Base-by-base conservation (phyloP, 2,797 vertebrate species). In the Lateolabrax maculatus region DNA sequence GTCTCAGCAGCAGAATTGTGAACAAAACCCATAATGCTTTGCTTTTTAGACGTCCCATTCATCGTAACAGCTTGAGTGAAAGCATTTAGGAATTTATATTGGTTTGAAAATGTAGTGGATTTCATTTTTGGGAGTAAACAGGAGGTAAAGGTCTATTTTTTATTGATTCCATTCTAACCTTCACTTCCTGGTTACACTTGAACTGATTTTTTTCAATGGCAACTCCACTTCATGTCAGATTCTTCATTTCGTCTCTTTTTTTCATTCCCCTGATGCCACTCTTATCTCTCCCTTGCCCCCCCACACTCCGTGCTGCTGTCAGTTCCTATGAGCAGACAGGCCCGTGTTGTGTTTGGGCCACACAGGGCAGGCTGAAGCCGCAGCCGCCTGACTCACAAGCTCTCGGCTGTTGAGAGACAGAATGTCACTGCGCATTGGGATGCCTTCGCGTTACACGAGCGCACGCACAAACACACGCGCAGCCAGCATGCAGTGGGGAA, bases 341-440 rank as follows among this genome's bases (percentile, higher is more conserved):
- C 67, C 60, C 3, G 48, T 87, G 85, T 85, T 88, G 68, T 71
- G 74, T 86, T 87, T 62, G 66, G 78, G 79, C 73, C 77, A 71
- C 43, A 23, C 73, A 71, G 81, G 80, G 75, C 88, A 78, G 73
- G 60, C 77, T 87, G 81, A 77, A 76, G 79, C 85, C 69, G 63
- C 60, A 79, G 83, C 83, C 66, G 83, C 80, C 90, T 93, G 89
- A 93, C 90, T 92, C 87, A 93, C 78, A 61, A 52, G 81, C 90
- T 89, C 87, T 87, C 25, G 83, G 89, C 89, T 89, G 79, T 86
- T 88, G 77, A 82, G 83, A 83, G 87, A 86, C 84, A 92, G 90
- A 93, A 93, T 92, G 92, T 93, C 92, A 93, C 81, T 87, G 89
- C 89, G 78, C 91, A 94, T 92, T 83, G 84, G 73, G 85, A 56